Evolutionary conservation across 2,888 invertebrate species (phyloP).

Genomic region (Pandemis cinnamomeana): DNA sequence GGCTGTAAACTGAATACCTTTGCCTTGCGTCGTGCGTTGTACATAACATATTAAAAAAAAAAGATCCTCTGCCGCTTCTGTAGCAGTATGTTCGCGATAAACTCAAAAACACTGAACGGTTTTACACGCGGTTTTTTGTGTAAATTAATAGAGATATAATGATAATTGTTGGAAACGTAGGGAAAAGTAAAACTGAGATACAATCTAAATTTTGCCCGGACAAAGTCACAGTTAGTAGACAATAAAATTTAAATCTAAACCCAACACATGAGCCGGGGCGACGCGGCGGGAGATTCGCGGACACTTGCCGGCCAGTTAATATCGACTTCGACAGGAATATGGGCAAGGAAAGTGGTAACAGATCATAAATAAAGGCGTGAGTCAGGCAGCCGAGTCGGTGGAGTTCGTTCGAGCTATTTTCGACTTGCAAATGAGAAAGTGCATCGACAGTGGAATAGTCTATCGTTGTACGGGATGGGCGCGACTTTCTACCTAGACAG

Average conservation of each 20-base stretch:
- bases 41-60: no score
- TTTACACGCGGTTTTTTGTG: no score
- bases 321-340: conserved; percentile 56
- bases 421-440: conserved; percentile 78
- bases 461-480: conserved; percentile 19
- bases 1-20: conserved; percentile 29
- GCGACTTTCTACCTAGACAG: conserved; percentile 5
- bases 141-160: no score
- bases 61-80: no score
- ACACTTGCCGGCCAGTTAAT: conserved; percentile 55
- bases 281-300: conserved; percentile 53
- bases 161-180: no score
- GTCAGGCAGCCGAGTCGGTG: conserved; percentile 54
- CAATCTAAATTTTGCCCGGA: no score
- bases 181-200: no score
- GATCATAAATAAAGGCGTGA: conserved; percentile 76
- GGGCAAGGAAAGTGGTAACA: conserved; percentile 57
- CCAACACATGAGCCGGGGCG: conserved; percentile 46
- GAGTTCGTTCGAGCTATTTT: conserved; percentile 69
- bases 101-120: no score
- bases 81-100: no score
- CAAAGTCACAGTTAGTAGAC: conserved; percentile 32
- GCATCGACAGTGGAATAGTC: conserved; percentile 57
- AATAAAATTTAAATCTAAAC: conserved; percentile 50
- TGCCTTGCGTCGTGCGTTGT: conserved; percentile 36